A percentile compares a stretch with the other conserved stretches of the same genome.
These are phyloP conservation scores for Graphium colonna DNA, from an alignment of 2,888 invertebrate species.

Conservation along the genomic window DNA sequence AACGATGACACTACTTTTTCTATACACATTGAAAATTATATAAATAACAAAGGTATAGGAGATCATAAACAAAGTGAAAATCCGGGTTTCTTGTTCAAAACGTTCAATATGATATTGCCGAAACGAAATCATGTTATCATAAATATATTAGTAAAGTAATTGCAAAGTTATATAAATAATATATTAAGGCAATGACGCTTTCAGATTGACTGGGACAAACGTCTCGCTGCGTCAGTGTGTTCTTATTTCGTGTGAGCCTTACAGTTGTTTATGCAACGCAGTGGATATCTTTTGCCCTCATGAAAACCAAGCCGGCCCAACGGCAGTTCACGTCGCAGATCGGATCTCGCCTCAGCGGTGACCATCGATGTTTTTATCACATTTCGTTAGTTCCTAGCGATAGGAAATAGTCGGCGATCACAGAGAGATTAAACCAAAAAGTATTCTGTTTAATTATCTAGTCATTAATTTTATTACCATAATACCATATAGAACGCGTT, in stretches of 20 bases:
- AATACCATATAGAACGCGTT: not conserved
- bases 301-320: not conserved
- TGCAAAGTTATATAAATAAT: too few species aligned
- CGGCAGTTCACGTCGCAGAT: not conserved
- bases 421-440: not conserved
- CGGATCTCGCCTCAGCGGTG: not conserved
- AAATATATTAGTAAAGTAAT: too few species aligned
- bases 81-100: too few species aligned
- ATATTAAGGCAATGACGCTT: too few species aligned
- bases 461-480: not conserved
- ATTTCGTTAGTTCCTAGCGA: not conserved
- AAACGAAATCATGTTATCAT: too few species aligned
- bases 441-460: not conserved
- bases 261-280: not conserved
- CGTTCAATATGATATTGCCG: too few species aligned
- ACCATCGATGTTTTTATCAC: not conserved
- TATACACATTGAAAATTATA: too few species aligned
- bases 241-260: not conserved
- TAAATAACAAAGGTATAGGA: too few species aligned
- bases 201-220: too few species aligned
- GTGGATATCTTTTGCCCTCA: not conserved
- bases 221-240: not conserved
- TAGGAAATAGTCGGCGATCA: not conserved
- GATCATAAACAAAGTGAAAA: too few species aligned
- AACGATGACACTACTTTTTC: too few species aligned